phyloP scores from a whole-genome alignment of 1,140 invertebrate genomes.

The Phenacoccus solenopsis region DNA sequence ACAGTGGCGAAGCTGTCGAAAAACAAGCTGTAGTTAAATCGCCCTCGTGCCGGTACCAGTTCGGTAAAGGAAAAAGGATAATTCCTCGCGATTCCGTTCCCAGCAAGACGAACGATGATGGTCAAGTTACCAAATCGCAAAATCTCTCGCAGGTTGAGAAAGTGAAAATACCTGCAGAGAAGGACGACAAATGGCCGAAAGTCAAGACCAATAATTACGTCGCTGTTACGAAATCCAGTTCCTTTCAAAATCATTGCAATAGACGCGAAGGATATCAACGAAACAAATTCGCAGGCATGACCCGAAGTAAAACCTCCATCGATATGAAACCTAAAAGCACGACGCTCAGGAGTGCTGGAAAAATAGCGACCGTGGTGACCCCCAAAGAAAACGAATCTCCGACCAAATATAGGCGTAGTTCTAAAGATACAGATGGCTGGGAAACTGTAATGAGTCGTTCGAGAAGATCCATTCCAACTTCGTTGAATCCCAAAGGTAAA shows the following conservation, averaged over 20 bases:
- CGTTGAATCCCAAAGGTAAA: constrained; percentile 24
- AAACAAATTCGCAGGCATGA: constrained; percentile 11
- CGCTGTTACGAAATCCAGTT: neutral
- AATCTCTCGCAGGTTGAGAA: too few species aligned
- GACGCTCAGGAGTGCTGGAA: neutral
- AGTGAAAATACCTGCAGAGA: too few species aligned
- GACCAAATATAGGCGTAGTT: constrained; percentile 9
- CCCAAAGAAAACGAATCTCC: constrained; percentile 12
- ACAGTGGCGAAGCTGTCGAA: too few species aligned
- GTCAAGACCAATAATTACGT: too few species aligned
- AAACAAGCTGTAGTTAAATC: too few species aligned
- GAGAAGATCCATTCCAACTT: constrained; percentile 18
- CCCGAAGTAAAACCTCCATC: constrained; percentile 21
- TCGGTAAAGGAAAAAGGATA: too few species aligned
- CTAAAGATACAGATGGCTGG: constrained; percentile 40
- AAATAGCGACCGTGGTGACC: neutral
- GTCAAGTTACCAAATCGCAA: too few species aligned
- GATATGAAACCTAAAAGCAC: constrained; percentile 19
- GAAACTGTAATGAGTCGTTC: constrained; percentile 42
- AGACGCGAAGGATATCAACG: too few species aligned
- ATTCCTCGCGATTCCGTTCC: too few species aligned
- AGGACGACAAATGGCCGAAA: too few species aligned
- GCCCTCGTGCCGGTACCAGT: too few species aligned
- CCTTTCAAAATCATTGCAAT: neutral
- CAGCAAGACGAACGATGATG: too few species aligned